Base-by-base conservation (phyloP, 2,797 vertebrate species). In the Enteromius unitaeniatus region DNA sequence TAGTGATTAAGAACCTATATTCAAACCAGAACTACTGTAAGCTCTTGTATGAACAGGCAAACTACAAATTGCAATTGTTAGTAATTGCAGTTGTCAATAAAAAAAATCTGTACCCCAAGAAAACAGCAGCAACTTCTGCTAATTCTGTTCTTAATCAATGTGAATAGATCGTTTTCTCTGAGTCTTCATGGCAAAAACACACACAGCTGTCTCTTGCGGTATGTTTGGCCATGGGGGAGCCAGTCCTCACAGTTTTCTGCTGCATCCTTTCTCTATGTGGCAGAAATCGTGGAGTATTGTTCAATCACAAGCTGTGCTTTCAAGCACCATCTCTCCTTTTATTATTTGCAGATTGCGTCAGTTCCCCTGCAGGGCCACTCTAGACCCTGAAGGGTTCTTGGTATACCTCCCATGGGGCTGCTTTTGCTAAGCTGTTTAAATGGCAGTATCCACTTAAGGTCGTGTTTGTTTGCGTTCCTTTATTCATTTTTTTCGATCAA, bases 251-350 rank as follows among this genome's bases (percentile, higher is more conserved):
- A 83, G 83, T 72, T 83, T 60, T 76, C 77, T 34, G 67, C 83
- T 62, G 76, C 19, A 10, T 84, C 79, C 45, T 42, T 78, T 68
- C 79, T 77, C 74, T 79, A 79, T 73, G 78, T 80, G 82, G 77
- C 62, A 53, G 67, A 85, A 82, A 84, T 53, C 14, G 34, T 64
- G 70, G 62, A 84, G 82, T 37, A 86, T 89, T 88, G 84, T 84
- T 84, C 83, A 84, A 88, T 90, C 89, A 89, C 92, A 91, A 87
- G 87, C 92, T 92, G 93, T 81, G 91, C 83, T 92, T 89, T 94
- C 90, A 93, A 94, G 90, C 86, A 87, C 86, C 76, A 88, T 86
- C 90, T 88, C 68, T 85, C 89, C 86, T 90, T 89, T 92, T 82
- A 79, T 92, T 86, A 89, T 91, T 91, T 92, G 90, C 88, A 83